Percentiles rank a stretch among this genome's conserved stretches.
phyloP scores from a whole-genome alignment of 2,888 invertebrate genomes.

The Sisyra terminalis region DNA sequence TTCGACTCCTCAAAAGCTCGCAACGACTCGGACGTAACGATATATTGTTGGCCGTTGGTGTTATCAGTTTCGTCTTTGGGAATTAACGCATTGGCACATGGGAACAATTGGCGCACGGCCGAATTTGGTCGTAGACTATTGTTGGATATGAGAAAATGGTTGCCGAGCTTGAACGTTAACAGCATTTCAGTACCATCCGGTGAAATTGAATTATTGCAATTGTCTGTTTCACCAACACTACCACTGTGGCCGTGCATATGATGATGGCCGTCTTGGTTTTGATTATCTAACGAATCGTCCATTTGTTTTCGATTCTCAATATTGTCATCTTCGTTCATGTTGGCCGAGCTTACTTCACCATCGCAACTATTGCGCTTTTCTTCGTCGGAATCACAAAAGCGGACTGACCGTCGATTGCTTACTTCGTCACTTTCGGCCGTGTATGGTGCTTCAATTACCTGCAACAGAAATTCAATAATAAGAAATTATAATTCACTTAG shows the following conservation, averaged over 20 bases:
- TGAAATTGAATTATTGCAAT: slow-evolving; percentile 16
- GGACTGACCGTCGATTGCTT: slow-evolving; percentile 42
- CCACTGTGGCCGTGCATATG: slow-evolving; percentile 8
- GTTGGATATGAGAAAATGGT: slow-evolving; percentile 34
- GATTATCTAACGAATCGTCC: slow-evolving; percentile 20
- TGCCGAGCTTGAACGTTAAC: slow-evolving; percentile 37
- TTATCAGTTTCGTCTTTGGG: slow-evolving; percentile 20
- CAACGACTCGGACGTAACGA: slow-evolving; percentile 60
- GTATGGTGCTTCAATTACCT: slow-evolving; percentile 7
- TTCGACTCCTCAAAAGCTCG: slow-evolving; percentile 51
- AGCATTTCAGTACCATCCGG: slow-evolving; percentile 32
- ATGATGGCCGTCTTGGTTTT: slow-evolving; percentile 15
- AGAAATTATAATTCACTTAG: no score
- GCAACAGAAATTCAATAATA: no score
- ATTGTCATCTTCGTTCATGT: slow-evolving; percentile 10
- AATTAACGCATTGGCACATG: slow-evolving; percentile 45
- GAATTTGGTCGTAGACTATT: slow-evolving; percentile 54
- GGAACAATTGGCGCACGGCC: slow-evolving; percentile 71
- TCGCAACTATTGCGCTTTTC: slow-evolving; percentile 23
- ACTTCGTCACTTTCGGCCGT: slow-evolving; percentile 22
- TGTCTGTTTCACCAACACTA: slow-evolving; percentile 8
- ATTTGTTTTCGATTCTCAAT: slow-evolving; percentile 16
- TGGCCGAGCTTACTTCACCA: slow-evolving; percentile 22
- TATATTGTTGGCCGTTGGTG: slow-evolving; percentile 30
- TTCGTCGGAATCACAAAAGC: slow-evolving; percentile 39